Conservation (phyloP, 2,113 vertebrate species). For the Brienomyrus longianalis region DNA sequence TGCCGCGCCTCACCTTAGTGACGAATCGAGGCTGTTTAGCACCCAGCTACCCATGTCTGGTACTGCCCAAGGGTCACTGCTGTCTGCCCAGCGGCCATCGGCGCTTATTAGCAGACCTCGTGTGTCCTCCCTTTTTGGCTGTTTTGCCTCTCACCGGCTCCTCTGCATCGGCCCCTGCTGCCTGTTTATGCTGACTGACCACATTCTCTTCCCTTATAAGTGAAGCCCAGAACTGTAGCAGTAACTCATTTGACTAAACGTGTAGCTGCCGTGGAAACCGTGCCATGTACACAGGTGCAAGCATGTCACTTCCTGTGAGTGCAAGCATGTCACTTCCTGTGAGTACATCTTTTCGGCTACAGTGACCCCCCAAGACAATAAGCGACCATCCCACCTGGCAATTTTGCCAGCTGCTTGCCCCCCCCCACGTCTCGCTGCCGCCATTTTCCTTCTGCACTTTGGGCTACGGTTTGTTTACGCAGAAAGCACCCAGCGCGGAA, state of each 20-base stretch:
- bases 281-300: background rate
- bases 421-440: background rate
- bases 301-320: background rate
- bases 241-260: background rate
- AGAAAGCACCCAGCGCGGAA: constrained; percentile 28
- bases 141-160: background rate
- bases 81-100: background rate
- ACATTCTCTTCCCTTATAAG: background rate
- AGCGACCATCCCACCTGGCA: background rate
- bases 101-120: background rate
- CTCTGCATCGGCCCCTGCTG: background rate
- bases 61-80: background rate
- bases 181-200: background rate
- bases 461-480: constrained; percentile 20
- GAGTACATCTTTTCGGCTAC: background rate
- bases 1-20: background rate
- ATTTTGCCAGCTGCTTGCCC: background rate
- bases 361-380: background rate
- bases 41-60: background rate
- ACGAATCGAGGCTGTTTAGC: background rate
- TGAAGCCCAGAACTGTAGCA: background rate
- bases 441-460: background rate
- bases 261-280: background rate
- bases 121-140: background rate
- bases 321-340: background rate